These are phyloP conservation scores for Eilema depressum DNA, from an alignment of 2,888 invertebrate genomes.

Conservation along the genomic window DNA sequence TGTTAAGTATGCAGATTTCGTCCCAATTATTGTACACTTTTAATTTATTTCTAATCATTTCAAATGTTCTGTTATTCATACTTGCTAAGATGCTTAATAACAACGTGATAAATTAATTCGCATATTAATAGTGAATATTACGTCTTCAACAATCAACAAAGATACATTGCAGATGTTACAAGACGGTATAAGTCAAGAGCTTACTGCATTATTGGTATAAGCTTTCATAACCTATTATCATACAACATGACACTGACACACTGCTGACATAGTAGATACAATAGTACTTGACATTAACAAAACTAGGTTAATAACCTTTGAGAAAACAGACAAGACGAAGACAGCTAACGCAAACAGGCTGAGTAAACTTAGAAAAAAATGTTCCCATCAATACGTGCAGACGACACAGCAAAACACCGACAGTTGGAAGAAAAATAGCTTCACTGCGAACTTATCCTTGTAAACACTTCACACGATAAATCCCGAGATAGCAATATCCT, in stretches of 20 bases:
- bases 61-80: background rate
- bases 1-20: background rate
- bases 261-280: conserved; percentile 36
- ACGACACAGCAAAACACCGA: conserved; percentile 21
- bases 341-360: conserved; percentile 67
- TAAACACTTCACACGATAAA: background rate
- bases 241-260: conserved; percentile 33
- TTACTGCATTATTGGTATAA: background rate
- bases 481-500: background rate
- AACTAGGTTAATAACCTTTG: conserved; percentile 81
- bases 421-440: conserved; percentile 37
- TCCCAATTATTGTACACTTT: background rate
- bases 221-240: conserved; percentile 17
- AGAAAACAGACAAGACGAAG: conserved; percentile 62
- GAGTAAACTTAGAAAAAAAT: conserved; percentile 62
- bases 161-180: too few relatives aligned
- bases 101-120: background rate
- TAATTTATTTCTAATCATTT: background rate
- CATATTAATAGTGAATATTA: background rate
- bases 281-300: conserved; percentile 55
- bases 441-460: conserved; percentile 27
- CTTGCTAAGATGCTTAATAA: background rate
- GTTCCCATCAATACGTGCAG: conserved; percentile 50
- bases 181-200: background rate
- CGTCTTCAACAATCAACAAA: background rate